Percentiles rank a stretch among this genome's conserved stretches.
Evolutionary conservation across 2,797 vertebrate genomes (phyloP).

Genomic region (Fundulus diaphanus): DNA sequence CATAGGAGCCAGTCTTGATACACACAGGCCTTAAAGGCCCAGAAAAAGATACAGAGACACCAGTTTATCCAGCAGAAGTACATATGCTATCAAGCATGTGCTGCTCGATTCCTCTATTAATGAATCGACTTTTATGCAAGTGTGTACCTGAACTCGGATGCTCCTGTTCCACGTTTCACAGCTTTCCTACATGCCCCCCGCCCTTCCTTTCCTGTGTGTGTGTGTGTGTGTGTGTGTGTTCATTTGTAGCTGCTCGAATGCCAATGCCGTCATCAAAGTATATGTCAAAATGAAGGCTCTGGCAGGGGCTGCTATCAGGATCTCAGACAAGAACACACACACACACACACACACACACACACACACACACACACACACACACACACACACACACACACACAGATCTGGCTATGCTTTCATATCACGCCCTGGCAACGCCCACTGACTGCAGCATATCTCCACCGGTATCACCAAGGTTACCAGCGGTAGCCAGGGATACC

Average conservation of each 20-base stretch:
- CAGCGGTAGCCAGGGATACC: slow-evolving; percentile 78
- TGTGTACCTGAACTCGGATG: slow-evolving; percentile 62
- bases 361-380: slow-evolving; percentile 22
- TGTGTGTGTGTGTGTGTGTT: slow-evolving; percentile 6
- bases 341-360: slow-evolving; percentile 47
- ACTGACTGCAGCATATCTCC: slow-evolving; percentile 79
- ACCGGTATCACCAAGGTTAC: slow-evolving; percentile 80
- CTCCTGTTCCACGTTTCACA: slow-evolving; percentile 68
- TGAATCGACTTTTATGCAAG: slow-evolving; percentile 56
- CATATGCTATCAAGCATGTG: slow-evolving; percentile 32
- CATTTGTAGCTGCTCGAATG: slow-evolving; percentile 63
- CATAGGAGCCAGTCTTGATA: slow-evolving; percentile 43
- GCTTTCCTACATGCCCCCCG: slow-evolving; percentile 46
- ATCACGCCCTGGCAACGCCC: slow-evolving; percentile 79
- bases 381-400: slow-evolving; percentile 33
- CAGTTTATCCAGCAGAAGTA: slow-evolving; percentile 29
- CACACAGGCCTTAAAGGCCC: slow-evolving; percentile 50
- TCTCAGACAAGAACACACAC: slow-evolving; percentile 42
- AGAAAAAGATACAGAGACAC: slow-evolving; percentile 25
- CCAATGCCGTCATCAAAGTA: slow-evolving; percentile 79
- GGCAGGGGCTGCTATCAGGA: slow-evolving; percentile 55
- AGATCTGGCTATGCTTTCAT: slow-evolving; percentile 74
- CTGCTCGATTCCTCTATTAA: slow-evolving; percentile 43
- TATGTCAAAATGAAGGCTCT: slow-evolving; percentile 75
- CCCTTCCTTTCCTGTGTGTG: slow-evolving; percentile 16